A percentile compares a stretch with the other conserved stretches of the same genome.
These are phyloP conservation scores for Antechinus stuartii DNA, from an alignment of 2,113 vertebrate genomes.

Conservation along the genomic window DNA sequence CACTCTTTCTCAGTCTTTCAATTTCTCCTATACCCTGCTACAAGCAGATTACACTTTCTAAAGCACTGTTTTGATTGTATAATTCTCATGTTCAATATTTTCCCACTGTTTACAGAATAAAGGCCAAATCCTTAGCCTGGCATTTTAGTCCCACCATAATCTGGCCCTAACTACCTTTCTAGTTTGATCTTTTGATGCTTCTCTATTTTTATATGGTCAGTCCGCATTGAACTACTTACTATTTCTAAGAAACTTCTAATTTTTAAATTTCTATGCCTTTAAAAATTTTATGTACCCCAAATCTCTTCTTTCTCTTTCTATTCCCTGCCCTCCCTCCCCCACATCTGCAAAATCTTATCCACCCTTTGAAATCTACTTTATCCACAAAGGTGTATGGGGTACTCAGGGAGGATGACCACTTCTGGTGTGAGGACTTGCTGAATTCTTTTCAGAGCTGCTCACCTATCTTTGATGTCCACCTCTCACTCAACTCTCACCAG, in stretches of 20 bases:
- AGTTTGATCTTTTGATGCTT: background rate
- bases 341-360: background rate
- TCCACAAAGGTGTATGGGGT: background rate
- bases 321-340: background rate
- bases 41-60: background rate
- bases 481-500: too few relatives aligned
- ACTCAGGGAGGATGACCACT: too few relatives aligned
- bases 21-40: background rate
- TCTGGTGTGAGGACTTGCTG: too few relatives aligned
- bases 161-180: background rate
- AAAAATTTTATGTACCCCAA: background rate
- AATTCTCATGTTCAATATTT: background rate
- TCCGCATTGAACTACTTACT: background rate
- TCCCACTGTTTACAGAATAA: background rate
- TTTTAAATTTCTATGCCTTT: background rate
- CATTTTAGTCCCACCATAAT: background rate
- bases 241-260: background rate
- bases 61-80: background rate
- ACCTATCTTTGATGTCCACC: too few relatives aligned
- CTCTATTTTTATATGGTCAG: background rate
- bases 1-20: background rate
- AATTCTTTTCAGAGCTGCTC: too few relatives aligned
- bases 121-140: background rate
- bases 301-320: background rate
- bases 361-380: background rate